Evolutionary conservation across 92 coral and sea anemone genomes (phyloP).

Genomic region (Metridium senile): DNA sequence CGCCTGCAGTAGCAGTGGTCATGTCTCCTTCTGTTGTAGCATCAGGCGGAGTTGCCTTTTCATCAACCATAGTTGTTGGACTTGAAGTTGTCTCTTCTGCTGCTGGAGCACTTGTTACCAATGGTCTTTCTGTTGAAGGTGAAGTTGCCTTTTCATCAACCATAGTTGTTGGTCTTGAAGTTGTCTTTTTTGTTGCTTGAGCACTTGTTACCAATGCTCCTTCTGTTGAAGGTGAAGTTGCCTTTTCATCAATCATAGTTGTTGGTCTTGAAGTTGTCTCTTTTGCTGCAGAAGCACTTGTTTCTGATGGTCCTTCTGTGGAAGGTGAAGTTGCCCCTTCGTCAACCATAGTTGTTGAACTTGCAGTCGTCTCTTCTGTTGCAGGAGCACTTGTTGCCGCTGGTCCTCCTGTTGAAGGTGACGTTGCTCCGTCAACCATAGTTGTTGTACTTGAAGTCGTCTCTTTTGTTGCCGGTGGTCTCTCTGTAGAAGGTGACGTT

Average conservation of each 20-base stretch:
- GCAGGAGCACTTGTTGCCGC: not conserved
- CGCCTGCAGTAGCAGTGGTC: no score
- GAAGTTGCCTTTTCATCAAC: no score
- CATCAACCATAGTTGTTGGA: not conserved
- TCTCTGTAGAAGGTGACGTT: not conserved
- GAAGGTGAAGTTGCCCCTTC: no score
- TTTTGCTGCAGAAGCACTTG: not conserved
- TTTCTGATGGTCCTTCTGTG: no score
- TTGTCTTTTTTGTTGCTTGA: not conserved
- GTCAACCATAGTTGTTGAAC: no score
- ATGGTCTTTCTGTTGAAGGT: not conserved
- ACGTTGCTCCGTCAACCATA: not conserved
- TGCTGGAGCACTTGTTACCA: not conserved
- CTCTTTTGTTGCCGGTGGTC: not conserved
- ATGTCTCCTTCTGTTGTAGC: not conserved
- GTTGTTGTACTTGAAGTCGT: not conserved
- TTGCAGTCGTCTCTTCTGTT: not conserved
- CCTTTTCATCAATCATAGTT: not conserved
- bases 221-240: not conserved
- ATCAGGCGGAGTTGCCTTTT: not conserved
- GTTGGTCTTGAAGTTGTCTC: not conserved
- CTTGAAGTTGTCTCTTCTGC: constrained; percentile 1
- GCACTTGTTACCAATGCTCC: not conserved
- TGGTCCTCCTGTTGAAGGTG: not conserved
- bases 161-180: not conserved